phyloP scores from a whole-genome alignment of 2,113 vertebrate genomes.

The Poecile atricapillus region DNA sequence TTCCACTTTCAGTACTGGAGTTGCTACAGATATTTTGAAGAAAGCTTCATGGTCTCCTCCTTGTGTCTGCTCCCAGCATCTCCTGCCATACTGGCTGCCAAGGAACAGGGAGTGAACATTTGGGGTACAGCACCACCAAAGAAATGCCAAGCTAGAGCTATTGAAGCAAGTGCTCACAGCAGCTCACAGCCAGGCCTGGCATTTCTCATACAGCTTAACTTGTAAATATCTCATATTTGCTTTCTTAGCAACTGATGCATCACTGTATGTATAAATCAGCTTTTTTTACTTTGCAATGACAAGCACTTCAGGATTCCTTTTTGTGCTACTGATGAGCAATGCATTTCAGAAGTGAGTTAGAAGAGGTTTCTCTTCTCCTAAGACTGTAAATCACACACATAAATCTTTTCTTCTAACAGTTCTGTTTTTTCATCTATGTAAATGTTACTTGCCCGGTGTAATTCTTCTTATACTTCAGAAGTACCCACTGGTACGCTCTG shows the following conservation, averaged over 20 bases:
- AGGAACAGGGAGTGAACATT: neutral
- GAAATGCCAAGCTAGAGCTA: neutral
- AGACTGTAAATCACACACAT: neutral
- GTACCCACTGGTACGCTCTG: neutral
- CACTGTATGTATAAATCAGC: neutral
- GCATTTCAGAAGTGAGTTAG: neutral
- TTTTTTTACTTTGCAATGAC: neutral
- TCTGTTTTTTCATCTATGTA: neutral
- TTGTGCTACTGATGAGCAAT: neutral
- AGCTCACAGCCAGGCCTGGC: neutral
- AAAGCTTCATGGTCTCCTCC: neutral
- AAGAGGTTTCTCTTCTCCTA: neutral
- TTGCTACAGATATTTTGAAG: neutral
- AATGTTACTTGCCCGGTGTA: neutral
- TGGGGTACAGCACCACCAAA: neutral
- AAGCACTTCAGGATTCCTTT: neutral
- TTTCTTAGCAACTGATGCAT: neutral
- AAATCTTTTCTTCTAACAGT: neutral
- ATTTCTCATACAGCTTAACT: neutral
- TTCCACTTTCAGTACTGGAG: neutral
- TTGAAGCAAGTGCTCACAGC: neutral
- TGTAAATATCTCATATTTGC: neutral
- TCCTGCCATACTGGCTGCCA: neutral
- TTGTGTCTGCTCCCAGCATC: neutral
- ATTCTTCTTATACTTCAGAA: neutral